phyloP scores from a whole-genome alignment of 2,888 invertebrate genomes.

The Trilocha varians region DNA sequence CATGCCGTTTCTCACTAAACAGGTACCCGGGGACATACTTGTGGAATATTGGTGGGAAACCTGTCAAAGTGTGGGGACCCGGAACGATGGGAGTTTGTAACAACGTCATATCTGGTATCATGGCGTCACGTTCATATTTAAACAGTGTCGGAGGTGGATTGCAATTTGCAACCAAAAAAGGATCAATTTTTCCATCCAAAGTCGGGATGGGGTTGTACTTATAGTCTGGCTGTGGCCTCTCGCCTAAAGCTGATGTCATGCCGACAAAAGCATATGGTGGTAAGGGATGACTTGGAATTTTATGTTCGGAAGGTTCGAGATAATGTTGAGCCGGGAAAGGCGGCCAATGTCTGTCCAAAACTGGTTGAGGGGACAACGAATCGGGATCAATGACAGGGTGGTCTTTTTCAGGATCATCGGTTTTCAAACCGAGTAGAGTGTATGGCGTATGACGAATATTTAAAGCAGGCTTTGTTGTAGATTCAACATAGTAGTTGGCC shows the following conservation, averaged over 20 bases:
- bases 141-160: slow-evolving; percentile 54
- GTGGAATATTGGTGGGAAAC: slow-evolving; percentile 63
- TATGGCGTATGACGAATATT: slow-evolving; percentile 44
- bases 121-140: slow-evolving; percentile 58
- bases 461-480: slow-evolving; percentile 40
- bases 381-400: slow-evolving; percentile 52
- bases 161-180: slow-evolving; percentile 43
- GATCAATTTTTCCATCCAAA: slow-evolving; percentile 54
- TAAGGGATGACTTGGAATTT: slow-evolving; percentile 47
- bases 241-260: slow-evolving; percentile 59
- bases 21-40: slow-evolving; percentile 66
- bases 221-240: slow-evolving; percentile 52
- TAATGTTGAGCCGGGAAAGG: slow-evolving; percentile 65
- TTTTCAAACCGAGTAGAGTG: slow-evolving; percentile 55
- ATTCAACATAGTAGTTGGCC: slow-evolving; percentile 59
- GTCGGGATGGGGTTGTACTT: slow-evolving; percentile 56
- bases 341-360: slow-evolving; percentile 58
- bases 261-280: slow-evolving; percentile 58
- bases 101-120: slow-evolving; percentile 52
- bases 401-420: slow-evolving; percentile 41
- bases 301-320: slow-evolving; percentile 47
- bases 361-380: slow-evolving; percentile 50
- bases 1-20: slow-evolving; percentile 57
- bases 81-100: slow-evolving; percentile 42
- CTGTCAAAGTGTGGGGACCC: slow-evolving; percentile 58